These are phyloP conservation scores for Solea senegalensis DNA, from an alignment of 2,113 vertebrate genomes.

Conservation along the genomic window DNA sequence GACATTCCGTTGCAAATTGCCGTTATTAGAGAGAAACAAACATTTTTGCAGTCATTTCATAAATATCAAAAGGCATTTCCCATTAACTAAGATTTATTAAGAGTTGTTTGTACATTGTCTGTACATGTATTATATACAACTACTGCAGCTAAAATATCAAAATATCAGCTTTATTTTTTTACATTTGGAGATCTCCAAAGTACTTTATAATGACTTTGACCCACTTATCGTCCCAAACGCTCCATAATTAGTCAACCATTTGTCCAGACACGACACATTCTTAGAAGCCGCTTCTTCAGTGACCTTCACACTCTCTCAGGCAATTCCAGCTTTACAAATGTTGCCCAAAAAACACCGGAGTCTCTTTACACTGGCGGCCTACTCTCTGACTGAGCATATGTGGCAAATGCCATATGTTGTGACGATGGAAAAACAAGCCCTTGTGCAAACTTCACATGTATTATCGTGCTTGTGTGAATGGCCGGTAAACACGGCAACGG, in stretches of 20 bases:
- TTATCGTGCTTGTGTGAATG: constrained; percentile 44
- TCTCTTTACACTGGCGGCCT: constrained; percentile 24
- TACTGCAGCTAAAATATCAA: no score
- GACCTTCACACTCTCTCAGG: constrained; percentile 47
- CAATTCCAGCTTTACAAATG: constrained; percentile 15
- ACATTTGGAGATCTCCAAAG: no score
- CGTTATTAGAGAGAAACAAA: no score
- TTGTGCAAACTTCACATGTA: constrained; percentile 32
- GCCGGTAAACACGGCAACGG: constrained; percentile 59
- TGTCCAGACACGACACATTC: constrained; percentile 27
- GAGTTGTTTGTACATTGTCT: no score
- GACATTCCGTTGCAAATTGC: no score
- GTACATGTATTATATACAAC: no score
- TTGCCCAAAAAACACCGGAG: constrained; percentile 31
- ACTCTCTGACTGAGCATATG: constrained; percentile 38
- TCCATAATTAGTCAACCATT: constrained; percentile 5
- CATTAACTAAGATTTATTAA: no score
- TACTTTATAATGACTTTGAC: no score
- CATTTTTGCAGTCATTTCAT: no score
- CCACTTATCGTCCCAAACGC: constrained; percentile 3
- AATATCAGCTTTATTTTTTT: no score
- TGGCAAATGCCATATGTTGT: constrained; percentile 57
- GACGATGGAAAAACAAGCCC: constrained; percentile 41
- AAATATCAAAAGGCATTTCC: no score
- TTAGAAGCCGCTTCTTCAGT: constrained; percentile 27